Base-by-base conservation (phyloP, 2,113 vertebrate genomes). In the Muntiacus reevesi region DNA sequence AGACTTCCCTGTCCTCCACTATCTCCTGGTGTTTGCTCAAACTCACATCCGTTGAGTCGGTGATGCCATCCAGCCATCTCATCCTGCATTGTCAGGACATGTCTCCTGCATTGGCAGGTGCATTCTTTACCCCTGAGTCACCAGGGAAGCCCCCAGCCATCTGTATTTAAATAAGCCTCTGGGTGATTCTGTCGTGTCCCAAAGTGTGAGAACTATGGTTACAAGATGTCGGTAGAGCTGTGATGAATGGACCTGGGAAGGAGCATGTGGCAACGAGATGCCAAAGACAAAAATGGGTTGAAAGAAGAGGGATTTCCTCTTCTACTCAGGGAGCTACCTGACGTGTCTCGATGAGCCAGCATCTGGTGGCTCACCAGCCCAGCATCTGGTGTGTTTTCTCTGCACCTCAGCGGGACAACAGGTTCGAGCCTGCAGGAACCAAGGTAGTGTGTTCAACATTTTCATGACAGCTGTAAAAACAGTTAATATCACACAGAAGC, bases 161-260 rank as follows among this genome's bases (percentile, higher is more conserved):
- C 30, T 67, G 8, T 52, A 25, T 91, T 64, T 62, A 55, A 76
- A 28, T 5, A 85, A 40, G 12, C 36, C 14, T 57, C 15, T 64
- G 27, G 5, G 14, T 50, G 47, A 27, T 67, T 40, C 30, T 43
- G 1, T 16, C 12, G 5, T 23, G 1, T 1, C 8, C 3, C 21
- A 6, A 52, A 47, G 23, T 33, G 9, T 64, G 7, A 81, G 23
- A 64, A 12, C 4, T 40, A 4, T 3, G 30, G 6, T 79, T 47
- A 23, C 21, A 45, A 52, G 28, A 50, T 28, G 11, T 47, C 13
- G 0, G 2, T 16, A 81, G 33, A 47, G 40, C 23, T 14, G 1
- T 74, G 45, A 40, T 21, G 16, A 88, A 6, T 15, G 14, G 45
- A 6, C 7, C 2, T 27, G n/a, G 30, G 50, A 36, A 67, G 5